Conservation (phyloP, 1,140 invertebrate genomes). For the Pseudoatta argentina region DNA sequence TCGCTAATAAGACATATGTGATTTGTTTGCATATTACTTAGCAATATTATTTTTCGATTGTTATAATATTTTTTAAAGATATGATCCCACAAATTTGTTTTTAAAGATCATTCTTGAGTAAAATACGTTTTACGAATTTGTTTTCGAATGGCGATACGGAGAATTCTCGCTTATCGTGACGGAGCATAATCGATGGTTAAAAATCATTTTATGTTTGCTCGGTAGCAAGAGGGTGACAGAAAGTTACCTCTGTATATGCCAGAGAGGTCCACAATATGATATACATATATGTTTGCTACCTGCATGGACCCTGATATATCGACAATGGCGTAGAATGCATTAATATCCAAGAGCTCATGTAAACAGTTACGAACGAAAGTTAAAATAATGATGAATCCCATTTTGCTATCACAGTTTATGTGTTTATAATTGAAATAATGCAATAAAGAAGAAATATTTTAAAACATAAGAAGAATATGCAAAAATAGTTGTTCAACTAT, state of each 20-base stretch:
- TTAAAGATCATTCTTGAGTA: background rate
- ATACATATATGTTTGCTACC: slow-evolving; percentile 54
- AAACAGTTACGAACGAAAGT: background rate
- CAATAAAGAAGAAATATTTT: background rate
- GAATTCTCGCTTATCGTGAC: slow-evolving; percentile 71
- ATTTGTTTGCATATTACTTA: background rate
- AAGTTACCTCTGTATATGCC: slow-evolving; percentile 55
- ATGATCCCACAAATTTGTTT: slow-evolving; percentile 17
- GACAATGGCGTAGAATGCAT: slow-evolving; percentile 23
- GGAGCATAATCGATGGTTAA: slow-evolving; percentile 73
- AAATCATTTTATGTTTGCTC: slow-evolving; percentile 69
- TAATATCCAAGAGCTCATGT: background rate
- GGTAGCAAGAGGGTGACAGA: slow-evolving; percentile 52
- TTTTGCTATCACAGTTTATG: background rate
- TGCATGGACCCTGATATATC: slow-evolving; percentile 30
- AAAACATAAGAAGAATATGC: background rate
- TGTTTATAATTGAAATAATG: background rate
- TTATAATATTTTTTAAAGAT: background rate
- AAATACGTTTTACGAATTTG: slow-evolving; percentile 5
- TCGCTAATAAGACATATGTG: background rate
- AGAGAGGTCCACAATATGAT: slow-evolving; percentile 56
- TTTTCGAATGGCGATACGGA: background rate
- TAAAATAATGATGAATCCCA: background rate
- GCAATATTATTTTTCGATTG: slow-evolving; percentile 11
- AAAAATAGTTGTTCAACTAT: background rate